Evolutionary conservation across 2,113 vertebrate species (phyloP).

Genomic region (Opisthocomus hoazin): DNA sequence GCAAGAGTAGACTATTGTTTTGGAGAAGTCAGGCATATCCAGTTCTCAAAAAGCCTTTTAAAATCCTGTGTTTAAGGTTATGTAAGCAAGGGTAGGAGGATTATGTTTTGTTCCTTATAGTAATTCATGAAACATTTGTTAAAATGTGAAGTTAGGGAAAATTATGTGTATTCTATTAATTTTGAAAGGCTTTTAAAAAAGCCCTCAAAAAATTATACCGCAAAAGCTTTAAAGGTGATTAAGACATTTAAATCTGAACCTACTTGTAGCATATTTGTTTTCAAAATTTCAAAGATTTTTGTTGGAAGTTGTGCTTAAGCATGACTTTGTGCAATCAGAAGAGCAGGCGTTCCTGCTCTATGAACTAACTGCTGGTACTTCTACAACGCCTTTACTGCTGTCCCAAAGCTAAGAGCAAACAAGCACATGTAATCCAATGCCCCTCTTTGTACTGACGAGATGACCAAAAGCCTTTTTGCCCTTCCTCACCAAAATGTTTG

Average conservation of each 20-base stretch:
- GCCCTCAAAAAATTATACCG: background rate
- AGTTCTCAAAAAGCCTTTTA: constrained; percentile 21
- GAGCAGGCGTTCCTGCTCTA: background rate
- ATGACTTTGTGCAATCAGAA: background rate
- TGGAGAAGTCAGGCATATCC: constrained; percentile 34
- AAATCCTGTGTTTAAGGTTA: constrained; percentile 39
- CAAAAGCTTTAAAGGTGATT: background rate
- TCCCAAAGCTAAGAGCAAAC: background rate
- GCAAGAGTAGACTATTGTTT: constrained; percentile 38
- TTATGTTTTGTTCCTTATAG: background rate
- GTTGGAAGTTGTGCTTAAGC: background rate
- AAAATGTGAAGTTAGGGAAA: background rate
- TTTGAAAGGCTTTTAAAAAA: background rate
- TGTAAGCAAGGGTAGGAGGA: background rate
- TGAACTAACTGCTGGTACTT: background rate
- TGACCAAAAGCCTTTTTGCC: background rate
- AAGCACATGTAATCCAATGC: background rate
- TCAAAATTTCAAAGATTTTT: background rate
- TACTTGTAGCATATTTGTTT: background rate
- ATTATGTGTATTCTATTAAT: background rate
- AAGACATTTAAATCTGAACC: background rate
- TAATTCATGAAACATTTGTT: background rate
- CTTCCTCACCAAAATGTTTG: background rate
- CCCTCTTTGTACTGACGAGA: too few species aligned
- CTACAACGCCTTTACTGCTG: background rate